Evolutionary conservation across 1,140 invertebrate genomes (phyloP).

Genomic region (Magallana angulata): DNA sequence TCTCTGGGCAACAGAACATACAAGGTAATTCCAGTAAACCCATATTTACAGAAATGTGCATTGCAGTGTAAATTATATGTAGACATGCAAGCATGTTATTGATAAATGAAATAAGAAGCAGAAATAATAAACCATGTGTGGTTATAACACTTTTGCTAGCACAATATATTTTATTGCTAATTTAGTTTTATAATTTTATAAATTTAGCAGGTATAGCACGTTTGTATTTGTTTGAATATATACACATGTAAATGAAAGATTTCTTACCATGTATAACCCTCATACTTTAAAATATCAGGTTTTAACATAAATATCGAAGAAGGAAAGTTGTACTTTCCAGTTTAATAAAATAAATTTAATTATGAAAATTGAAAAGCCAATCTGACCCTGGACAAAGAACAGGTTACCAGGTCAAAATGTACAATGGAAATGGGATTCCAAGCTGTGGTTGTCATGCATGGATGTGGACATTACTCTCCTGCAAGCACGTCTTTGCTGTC

Average conservation of each 20-base stretch:
- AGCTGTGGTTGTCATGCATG: not conserved
- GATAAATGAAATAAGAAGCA: not conserved
- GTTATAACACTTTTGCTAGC: not conserved
- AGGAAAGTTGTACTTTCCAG: not conserved
- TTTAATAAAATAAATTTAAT: not conserved
- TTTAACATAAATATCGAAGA: not conserved
- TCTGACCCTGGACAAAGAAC: not conserved
- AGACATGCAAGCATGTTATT: not conserved
- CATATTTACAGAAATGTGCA: not conserved
- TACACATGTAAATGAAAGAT: not conserved
- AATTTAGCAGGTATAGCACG: not conserved
- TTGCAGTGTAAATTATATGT: not conserved
- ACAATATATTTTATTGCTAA: not conserved
- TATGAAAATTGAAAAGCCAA: not conserved
- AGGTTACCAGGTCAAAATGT: not conserved
- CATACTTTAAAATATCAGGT: not conserved
- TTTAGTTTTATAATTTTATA: not conserved
- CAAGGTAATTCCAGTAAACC: conserved; percentile 2
- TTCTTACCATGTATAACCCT: not conserved
- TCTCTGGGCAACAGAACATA: not conserved
- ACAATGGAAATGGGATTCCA: not conserved
- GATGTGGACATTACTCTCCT: not conserved
- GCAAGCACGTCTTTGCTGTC: not conserved
- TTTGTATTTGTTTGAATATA: not conserved
- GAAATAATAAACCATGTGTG: not conserved